Evolutionary conservation across 2,113 vertebrate genomes (phyloP).

Genomic region (Corythoichthys intestinalis): DNA sequence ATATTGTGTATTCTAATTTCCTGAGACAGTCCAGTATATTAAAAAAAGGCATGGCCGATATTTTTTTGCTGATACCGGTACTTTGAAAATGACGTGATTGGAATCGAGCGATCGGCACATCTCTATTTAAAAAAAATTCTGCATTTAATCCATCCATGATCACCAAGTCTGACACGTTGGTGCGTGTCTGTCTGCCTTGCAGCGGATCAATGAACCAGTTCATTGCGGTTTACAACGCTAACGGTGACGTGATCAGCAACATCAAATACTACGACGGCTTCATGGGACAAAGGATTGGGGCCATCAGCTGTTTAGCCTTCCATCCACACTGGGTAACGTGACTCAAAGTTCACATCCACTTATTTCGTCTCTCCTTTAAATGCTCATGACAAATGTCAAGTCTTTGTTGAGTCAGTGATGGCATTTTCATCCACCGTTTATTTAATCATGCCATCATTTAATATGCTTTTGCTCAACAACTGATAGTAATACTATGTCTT

Average conservation of each 20-base stretch:
- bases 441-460: too few relatives aligned
- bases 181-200: constrained; percentile 14
- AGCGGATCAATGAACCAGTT: constrained; percentile 99
- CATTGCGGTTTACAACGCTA: constrained; percentile 90
- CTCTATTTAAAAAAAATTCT: too few relatives aligned
- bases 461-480: too few relatives aligned
- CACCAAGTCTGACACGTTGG: neutral
- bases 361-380: neutral
- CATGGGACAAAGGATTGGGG: constrained; percentile 96
- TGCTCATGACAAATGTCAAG: neutral
- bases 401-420: neutral
- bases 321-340: constrained; percentile 91
- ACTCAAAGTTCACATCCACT: neutral
- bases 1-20: too few relatives aligned
- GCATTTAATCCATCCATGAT: neutral
- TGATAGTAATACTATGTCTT: neutral
- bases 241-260: constrained; percentile 92
- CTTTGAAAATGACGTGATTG: too few relatives aligned
- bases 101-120: too few relatives aligned
- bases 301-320: constrained; percentile 98
- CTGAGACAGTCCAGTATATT: too few relatives aligned
- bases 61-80: too few relatives aligned
- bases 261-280: constrained; percentile 99
- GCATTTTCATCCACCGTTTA: too few relatives aligned
- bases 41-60: too few relatives aligned